Evolutionary conservation across 2,113 vertebrate species (phyloP), one percentile per base, ranked within the genome.

Genomic region (Pelmatolapia mariae): DNA sequence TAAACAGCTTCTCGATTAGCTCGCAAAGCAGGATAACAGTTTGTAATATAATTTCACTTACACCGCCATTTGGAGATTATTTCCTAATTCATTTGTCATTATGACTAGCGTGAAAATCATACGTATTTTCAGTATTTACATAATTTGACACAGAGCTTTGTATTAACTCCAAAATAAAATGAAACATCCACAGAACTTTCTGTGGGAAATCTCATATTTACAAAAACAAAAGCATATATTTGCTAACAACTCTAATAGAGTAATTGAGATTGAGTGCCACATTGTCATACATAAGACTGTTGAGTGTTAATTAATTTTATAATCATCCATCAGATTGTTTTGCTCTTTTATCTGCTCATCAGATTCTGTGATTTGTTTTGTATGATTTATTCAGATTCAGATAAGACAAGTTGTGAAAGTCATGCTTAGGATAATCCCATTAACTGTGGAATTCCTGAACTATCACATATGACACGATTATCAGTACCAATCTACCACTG

Each of bases 271-370:
- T 52, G 53, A 85, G 19, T 16, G n/a, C 33, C 57, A 31, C n/a
- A 63, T 71, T 16, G 82, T 56, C 63, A 56, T 36, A 40, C 57
- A 56, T 54, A 63, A 9, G 52, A 33, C 29, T 78, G 10, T 43
- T 80, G n/a, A 63, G 43, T 4, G 18, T n/a, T 90, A 81, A 92
- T 93, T 90, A 80, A 24, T 90, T 90, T 85, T 29, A 18, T 85
- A 83, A 88, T 79, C 33, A 5, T 16, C 61, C 63, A 78, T 87
- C 53, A 82, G 59, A 81, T 22, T 85, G 68, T 71, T 78, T 31
- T 29, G 31, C n/a, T 85, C 26, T 59, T 84, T 40, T 61, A 50
- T 80, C n/a, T 53, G 43, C 52, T 90, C 36, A 76, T 83, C 52
- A 57, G 19, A 63, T 87, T 66, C 31, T 80, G 52, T 24, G 11